These are phyloP conservation scores for Coenonympha arcania DNA, from an alignment of 2,888 invertebrate genomes.

Conservation along the genomic window DNA sequence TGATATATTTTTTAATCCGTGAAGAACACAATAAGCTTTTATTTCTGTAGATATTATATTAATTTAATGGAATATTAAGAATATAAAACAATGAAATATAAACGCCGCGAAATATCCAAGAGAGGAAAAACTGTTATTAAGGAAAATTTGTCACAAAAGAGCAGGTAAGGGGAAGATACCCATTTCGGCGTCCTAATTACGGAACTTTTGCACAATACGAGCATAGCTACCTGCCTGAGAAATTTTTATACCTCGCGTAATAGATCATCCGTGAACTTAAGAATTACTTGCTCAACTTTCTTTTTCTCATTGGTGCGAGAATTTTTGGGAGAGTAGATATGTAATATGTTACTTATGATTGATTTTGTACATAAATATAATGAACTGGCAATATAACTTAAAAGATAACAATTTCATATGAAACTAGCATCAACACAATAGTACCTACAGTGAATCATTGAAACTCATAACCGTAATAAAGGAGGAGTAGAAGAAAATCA, in stretches of 20 bases:
- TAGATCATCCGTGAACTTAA: conserved; percentile 28
- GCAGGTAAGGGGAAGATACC: conserved; percentile 27
- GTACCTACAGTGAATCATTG: too few species aligned
- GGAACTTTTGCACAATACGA: conserved; percentile 29
- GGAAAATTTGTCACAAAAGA: conserved; percentile 29
- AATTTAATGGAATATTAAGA: conserved; percentile 20
- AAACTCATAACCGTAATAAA: too few species aligned
- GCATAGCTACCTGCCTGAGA: conserved; percentile 25
- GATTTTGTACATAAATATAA: too few species aligned
- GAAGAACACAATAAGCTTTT: neutral
- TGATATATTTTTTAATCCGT: neutral
- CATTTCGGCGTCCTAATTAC: conserved; percentile 30
- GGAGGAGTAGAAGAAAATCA: too few species aligned
- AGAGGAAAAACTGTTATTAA: conserved; percentile 28
- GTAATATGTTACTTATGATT: too few species aligned
- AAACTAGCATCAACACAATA: too few species aligned
- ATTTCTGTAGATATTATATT: too few species aligned
- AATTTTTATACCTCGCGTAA: conserved; percentile 26
- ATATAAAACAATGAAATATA: conserved; percentile 24
- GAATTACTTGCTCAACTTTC: conserved; percentile 25
- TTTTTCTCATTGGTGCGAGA: conserved; percentile 16
- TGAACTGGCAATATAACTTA: too few species aligned
- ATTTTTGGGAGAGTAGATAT: conserved; percentile 8
- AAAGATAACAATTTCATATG: too few species aligned
- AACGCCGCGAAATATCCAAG: conserved; percentile 20